Conservation (phyloP, 2,888 invertebrate genomes). For the Nemotelus nigrinus region DNA sequence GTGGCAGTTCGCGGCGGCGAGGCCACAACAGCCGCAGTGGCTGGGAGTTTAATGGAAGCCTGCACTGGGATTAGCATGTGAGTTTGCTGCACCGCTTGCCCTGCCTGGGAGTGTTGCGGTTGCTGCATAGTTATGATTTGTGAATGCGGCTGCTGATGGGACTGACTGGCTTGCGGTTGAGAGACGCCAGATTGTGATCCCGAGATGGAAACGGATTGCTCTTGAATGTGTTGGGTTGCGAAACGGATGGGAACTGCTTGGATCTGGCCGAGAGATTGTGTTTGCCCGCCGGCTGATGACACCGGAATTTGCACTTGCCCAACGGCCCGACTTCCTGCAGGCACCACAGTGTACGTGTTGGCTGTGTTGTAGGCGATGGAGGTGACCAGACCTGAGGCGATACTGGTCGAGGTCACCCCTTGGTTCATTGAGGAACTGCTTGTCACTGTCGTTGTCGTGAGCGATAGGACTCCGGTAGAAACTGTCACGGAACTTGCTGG, state of each 20-base stretch:
- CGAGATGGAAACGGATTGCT: conserved; percentile 16
- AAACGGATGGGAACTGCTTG: conserved; percentile 54
- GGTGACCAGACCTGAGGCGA: conserved; percentile 55
- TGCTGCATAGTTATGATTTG: conserved; percentile 55
- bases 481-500: conserved; percentile 60
- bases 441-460: conserved; percentile 62
- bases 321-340: conserved; percentile 56
- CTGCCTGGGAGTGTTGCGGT: conserved; percentile 57
- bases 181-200: conserved; percentile 29
- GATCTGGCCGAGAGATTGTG: conserved; percentile 54
- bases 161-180: conserved; percentile 47
- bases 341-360: conserved; percentile 62
- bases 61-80: conserved; percentile 62
- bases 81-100: conserved; percentile 50
- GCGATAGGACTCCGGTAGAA: conserved; percentile 61
- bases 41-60: conserved; percentile 46
- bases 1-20: conserved; percentile 68
- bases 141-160: conserved; percentile 50
- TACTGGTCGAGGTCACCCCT: conserved; percentile 54
- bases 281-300: conserved; percentile 49
- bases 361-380: conserved; percentile 59
- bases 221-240: conserved; percentile 13
- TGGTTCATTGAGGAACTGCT: conserved; percentile 58
- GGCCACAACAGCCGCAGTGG: conserved; percentile 34
- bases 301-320: conserved; percentile 60